phyloP scores from a whole-genome alignment of 2,888 invertebrate genomes.

The Drepana falcataria region DNA sequence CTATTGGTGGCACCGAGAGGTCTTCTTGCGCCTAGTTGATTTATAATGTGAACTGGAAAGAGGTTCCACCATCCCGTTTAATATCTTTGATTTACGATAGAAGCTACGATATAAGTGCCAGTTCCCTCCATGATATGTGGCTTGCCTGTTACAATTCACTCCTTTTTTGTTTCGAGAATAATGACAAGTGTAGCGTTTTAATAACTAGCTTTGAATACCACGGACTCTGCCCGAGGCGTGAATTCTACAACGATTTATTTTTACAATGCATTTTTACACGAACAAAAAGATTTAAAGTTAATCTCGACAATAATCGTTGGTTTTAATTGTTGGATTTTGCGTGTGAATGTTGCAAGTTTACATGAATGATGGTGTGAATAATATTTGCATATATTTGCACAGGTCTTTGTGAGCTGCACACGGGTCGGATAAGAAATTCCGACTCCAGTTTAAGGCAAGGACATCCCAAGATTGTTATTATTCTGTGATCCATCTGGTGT shows the following conservation, averaged over 20 bases:
- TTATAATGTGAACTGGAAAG: slow-evolving; percentile 77
- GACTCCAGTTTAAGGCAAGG: no score
- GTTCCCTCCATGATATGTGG: slow-evolving; percentile 72
- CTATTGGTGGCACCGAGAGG: slow-evolving; percentile 64
- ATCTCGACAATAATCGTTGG: slow-evolving; percentile 15
- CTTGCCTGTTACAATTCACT: slow-evolving; percentile 67
- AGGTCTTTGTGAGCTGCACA: background rate
- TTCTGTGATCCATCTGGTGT: no score
- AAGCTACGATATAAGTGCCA: slow-evolving; percentile 74
- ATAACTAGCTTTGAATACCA: slow-evolving; percentile 54
- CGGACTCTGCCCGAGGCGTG: slow-evolving; percentile 52
- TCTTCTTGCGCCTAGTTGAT: slow-evolving; percentile 69
- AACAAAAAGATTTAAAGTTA: slow-evolving; percentile 31
- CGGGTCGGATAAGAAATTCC: no score
- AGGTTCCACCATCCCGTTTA: slow-evolving; percentile 77
- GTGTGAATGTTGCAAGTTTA: slow-evolving; percentile 1
- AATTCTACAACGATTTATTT: slow-evolving; percentile 59
- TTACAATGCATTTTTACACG: slow-evolving; percentile 52
- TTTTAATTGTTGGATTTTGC: slow-evolving; percentile 17
- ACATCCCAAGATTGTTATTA: no score
- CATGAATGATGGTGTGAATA: background rate
- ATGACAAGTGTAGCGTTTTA: slow-evolving; percentile 63
- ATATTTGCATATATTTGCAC: background rate
- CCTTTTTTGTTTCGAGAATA: slow-evolving; percentile 66
- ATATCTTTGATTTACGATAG: slow-evolving; percentile 79